These are phyloP conservation scores for Hiodon alosoides DNA, from an alignment of 2,113 vertebrate species.

Conservation along the genomic window DNA sequence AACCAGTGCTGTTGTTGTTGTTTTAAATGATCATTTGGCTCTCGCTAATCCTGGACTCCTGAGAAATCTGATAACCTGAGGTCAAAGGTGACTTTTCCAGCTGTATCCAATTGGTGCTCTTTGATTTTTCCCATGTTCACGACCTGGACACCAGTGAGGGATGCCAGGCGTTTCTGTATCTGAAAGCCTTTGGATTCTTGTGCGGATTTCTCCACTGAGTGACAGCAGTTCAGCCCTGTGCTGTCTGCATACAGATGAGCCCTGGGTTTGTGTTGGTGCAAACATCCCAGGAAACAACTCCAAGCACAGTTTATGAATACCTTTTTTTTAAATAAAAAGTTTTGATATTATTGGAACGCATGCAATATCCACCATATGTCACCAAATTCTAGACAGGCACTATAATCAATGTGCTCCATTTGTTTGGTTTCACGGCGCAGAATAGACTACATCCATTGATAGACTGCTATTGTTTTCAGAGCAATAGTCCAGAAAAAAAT, in stretches of 20 bases:
- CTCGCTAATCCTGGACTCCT: constrained; percentile 17
- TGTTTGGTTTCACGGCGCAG: too few species aligned
- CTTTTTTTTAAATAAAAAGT: too few species aligned
- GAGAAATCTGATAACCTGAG: constrained; percentile 13
- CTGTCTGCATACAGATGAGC: constrained; percentile 30
- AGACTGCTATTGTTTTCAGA: too few species aligned
- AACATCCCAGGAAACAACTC: constrained; percentile 28
- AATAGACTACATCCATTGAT: too few species aligned
- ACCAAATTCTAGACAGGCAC: too few species aligned
- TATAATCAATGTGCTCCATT: too few species aligned
- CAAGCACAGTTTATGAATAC: too few species aligned
- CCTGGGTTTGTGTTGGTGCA: constrained; percentile 14
- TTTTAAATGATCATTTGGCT: constrained; percentile 14
- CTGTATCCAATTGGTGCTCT: not conserved
- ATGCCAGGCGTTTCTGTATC: constrained; percentile 24
- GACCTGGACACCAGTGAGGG: not conserved
- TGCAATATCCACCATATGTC: too few species aligned
- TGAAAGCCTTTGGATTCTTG: constrained; percentile 19
- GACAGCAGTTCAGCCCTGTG: constrained; percentile 13
- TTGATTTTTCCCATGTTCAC: not conserved
- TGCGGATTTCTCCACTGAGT: constrained; percentile 18
- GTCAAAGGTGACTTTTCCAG: constrained; percentile 24
- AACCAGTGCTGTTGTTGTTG: not conserved
- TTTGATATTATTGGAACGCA: too few species aligned
- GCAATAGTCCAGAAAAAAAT: too few species aligned